A percentile compares a stretch with the other conserved stretches of the same genome.
Conservation (phyloP, 2,797 vertebrate species). For the Benthosema pterotum region DNA sequence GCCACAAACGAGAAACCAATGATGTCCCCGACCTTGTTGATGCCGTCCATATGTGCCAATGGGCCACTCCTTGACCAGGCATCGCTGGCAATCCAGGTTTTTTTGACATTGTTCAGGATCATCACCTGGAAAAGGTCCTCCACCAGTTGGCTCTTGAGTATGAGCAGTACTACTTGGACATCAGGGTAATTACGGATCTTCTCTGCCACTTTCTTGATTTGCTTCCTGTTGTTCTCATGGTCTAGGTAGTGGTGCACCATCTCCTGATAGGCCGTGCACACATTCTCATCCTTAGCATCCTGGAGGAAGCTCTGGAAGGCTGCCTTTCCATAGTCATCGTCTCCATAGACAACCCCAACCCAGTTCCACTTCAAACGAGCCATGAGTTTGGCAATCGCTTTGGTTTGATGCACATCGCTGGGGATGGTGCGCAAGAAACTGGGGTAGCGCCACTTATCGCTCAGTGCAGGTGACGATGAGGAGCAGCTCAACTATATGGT, state of each 20-base stretch:
- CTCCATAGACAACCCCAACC: slow-evolving; percentile 71
- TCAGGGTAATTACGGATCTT: slow-evolving; percentile 54
- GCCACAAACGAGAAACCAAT: slow-evolving; percentile 69
- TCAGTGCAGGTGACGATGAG: slow-evolving; percentile 68
- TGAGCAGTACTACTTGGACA: slow-evolving; percentile 67
- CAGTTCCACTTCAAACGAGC: slow-evolving; percentile 66
- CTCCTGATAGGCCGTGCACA: slow-evolving; percentile 70
- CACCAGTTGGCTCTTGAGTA: slow-evolving; percentile 64
- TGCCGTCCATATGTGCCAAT: slow-evolving; percentile 57
- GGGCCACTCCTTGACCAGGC: slow-evolving; percentile 59
- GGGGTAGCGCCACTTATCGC: slow-evolving; percentile 65
- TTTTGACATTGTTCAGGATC: slow-evolving; percentile 58
- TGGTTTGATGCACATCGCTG: slow-evolving; percentile 71
- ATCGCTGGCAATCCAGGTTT: slow-evolving; percentile 74
- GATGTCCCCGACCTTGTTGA: slow-evolving; percentile 69
- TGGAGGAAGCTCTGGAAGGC: slow-evolving; percentile 63
- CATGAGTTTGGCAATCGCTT: slow-evolving; percentile 64
- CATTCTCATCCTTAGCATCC: slow-evolving; percentile 39
- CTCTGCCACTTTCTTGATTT: slow-evolving; percentile 42
- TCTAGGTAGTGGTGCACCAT: slow-evolving; percentile 54
- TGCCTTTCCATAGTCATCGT: slow-evolving; percentile 72
- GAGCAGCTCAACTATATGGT: slow-evolving; percentile 74
- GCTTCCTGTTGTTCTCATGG: not conserved
- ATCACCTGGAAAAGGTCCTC: slow-evolving; percentile 64
- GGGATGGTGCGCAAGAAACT: slow-evolving; percentile 71